A percentile compares a stretch with the other conserved stretches of the same genome.
phyloP scores from a whole-genome alignment of 1,140 invertebrate species.

The Diachasma alloeum region DNA sequence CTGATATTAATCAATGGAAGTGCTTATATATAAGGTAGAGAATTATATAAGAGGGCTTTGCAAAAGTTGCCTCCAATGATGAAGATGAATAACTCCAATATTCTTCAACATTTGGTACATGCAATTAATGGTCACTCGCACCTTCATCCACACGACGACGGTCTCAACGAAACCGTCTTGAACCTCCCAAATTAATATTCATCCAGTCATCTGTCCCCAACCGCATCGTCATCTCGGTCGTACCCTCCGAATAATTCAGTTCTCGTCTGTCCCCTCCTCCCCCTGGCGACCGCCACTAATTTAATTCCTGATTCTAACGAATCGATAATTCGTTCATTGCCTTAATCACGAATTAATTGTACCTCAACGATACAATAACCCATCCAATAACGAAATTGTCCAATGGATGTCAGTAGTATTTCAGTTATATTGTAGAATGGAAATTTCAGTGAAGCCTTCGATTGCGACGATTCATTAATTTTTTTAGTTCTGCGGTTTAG shows the following conservation, averaged over 20 bases:
- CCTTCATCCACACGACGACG: neutral
- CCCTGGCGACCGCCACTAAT: neutral
- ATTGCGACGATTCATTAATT: neutral
- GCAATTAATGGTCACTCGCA: no score
- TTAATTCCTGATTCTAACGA: neutral
- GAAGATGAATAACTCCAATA: neutral
- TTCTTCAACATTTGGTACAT: no score
- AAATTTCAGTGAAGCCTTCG: neutral
- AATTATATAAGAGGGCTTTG: neutral
- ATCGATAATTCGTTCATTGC: neutral
- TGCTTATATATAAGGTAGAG: neutral
- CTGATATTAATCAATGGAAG: constrained; percentile 1
- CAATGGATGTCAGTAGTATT: neutral
- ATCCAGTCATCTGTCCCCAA: neutral
- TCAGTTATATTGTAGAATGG: neutral
- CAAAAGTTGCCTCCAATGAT: neutral
- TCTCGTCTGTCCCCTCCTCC: neutral
- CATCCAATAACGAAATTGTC: neutral
- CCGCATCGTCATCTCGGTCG: neutral
- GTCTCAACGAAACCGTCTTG: neutral
- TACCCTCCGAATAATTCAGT: neutral
- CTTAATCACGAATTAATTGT: neutral
- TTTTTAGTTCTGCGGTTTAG: neutral
- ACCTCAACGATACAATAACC: neutral
- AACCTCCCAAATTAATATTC: neutral